These are phyloP conservation scores for Centropus bengalensis DNA, from an alignment of 2,113 vertebrate species.

Conservation along the genomic window DNA sequence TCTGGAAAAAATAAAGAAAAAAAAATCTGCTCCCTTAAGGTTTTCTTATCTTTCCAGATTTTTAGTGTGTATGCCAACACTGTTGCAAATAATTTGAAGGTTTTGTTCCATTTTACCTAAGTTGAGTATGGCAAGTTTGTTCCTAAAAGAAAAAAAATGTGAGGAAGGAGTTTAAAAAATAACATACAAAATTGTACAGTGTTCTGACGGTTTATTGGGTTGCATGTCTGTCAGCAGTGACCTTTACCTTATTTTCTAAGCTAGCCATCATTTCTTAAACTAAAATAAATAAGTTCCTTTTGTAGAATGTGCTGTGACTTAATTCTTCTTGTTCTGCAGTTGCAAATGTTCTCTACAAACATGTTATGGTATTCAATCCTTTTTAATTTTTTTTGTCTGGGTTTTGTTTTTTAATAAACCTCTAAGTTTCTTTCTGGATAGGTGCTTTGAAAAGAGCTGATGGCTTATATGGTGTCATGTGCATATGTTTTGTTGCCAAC, in stretches of 20 bases:
- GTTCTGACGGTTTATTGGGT: background rate
- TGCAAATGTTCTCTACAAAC: background rate
- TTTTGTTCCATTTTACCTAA: background rate
- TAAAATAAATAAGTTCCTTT: background rate
- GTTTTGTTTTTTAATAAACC: background rate
- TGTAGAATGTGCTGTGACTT: background rate
- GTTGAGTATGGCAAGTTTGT: background rate
- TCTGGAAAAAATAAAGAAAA: background rate
- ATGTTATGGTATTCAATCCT: background rate
- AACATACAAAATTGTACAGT: background rate
- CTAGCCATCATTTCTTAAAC: background rate
- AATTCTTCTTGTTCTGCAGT: background rate
- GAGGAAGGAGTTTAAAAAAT: background rate
- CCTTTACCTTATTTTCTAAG: background rate
- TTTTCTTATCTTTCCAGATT: background rate
- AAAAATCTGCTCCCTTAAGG: background rate
- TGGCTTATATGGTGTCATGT: background rate
- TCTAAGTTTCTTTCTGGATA: background rate
- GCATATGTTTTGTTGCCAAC: background rate
- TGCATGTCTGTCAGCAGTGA: accelerated
- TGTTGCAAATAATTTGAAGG: background rate
- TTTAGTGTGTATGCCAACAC: background rate
- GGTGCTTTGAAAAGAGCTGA: background rate
- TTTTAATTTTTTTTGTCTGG: background rate
- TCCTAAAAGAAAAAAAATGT: background rate